Evolutionary conservation across 1,140 invertebrate species (phyloP), one percentile per base, ranked within the genome.

Genomic region (Halesus radiatus): DNA sequence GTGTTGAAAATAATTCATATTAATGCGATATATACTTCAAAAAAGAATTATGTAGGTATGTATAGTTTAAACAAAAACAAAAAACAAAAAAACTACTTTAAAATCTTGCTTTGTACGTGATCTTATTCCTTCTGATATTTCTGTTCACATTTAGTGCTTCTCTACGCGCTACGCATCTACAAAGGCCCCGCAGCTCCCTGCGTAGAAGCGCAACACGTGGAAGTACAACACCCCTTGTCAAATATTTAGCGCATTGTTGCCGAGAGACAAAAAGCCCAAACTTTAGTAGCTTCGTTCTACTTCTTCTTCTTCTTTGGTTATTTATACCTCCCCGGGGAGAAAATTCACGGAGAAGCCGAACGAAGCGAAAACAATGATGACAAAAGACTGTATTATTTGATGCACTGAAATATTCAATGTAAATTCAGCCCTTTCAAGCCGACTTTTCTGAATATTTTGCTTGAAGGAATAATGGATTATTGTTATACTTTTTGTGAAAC

Each of bases 281-380:
- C 56, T 60, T 60, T 16, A 22, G 56, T 20, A 60, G 56, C 52
- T 45, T 16, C 37, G 13, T 66, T 78, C 20, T n/a, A n/a, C n/a
- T 78, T 45, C 37, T 45, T 50, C 58, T 66, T 68, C 20, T 78
- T 45, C 37, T 45, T 50, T 78, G 56, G 60, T 78, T 66, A 78
- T 78, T 78, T 78, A 78, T 78, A 26, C 32, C 26, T 45, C 76
- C 20, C 76, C 29, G 29, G 76, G 60, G 37, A 45, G 62, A 37
- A 50, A n/a, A 18, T 8, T 45, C 60, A 18, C 6, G 7, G 18
- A 8, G 20, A 26, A 58, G 23, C 37, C 23, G 76, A 62, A 62
- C 22, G 37, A 64, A 66, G 23, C 60, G 76, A 62, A 78, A 78
- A 78, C 76, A 78, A 78, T 78, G 60, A 66, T 22, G 76, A 78